phyloP scores from a whole-genome alignment of 2,113 vertebrate species.

The Triplophysa tibetana region DNA sequence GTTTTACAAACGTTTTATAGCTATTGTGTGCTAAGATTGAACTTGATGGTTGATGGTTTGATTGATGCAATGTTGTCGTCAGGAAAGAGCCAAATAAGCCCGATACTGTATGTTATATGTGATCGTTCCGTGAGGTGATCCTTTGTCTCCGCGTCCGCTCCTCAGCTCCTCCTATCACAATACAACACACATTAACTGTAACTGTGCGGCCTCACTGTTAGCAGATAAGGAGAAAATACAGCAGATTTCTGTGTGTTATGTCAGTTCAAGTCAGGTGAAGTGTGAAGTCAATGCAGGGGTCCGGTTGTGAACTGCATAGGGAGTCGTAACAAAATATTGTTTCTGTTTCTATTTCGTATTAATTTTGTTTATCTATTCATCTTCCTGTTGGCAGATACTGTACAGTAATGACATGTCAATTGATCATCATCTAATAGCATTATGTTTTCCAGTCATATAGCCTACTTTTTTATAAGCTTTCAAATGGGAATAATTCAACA shows the following conservation, averaged over 20 bases:
- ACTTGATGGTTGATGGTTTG: background rate
- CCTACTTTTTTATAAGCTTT: background rate
- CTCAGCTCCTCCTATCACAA: background rate
- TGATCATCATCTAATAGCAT: background rate
- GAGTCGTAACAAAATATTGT: background rate
- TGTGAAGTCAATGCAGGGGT: background rate
- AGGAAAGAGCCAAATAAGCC: background rate
- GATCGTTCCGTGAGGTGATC: background rate
- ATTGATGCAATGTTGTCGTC: background rate
- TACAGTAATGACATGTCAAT: background rate
- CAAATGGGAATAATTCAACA: background rate
- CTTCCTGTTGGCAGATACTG: background rate
- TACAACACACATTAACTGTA: background rate
- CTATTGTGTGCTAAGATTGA: no score
- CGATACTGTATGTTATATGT: background rate
- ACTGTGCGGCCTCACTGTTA: background rate
- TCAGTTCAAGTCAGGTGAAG: background rate
- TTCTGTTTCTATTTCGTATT: background rate
- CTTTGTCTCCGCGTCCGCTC: constrained; percentile 19
- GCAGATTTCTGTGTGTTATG: background rate
- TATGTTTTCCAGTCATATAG: background rate
- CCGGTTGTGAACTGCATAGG: background rate
- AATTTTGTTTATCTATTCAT: background rate
- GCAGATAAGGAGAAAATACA: background rate
- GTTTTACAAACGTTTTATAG: background rate